phyloP scores from a whole-genome alignment of 2,888 invertebrate genomes.

The Minunthozetes semirufus region DNA sequence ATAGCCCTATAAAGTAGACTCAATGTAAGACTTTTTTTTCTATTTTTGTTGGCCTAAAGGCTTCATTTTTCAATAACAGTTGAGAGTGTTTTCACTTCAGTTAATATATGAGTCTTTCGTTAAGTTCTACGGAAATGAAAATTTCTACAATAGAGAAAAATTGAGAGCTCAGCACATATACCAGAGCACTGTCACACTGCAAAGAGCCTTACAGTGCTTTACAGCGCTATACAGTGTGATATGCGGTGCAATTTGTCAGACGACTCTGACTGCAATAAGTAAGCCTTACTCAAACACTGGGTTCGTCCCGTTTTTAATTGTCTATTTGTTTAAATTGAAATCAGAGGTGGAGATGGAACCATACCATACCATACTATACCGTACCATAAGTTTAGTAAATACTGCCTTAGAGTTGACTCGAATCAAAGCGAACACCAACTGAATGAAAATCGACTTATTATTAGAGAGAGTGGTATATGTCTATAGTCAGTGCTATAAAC shows the following conservation, averaged over 20 bases:
- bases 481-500: conserved; percentile 9
- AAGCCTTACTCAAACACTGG: neutral
- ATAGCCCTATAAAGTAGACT: conserved; percentile 3
- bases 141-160: conserved; percentile 10
- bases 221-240: neutral
- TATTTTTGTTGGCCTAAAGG: conserved; percentile 25
- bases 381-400: neutral
- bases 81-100: conserved; percentile 16
- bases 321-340: neutral
- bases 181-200: neutral
- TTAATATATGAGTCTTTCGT: conserved; percentile 20
- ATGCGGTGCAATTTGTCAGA: neutral
- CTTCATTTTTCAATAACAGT: conserved; percentile 26
- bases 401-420: too few relatives aligned
- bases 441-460: too few relatives aligned
- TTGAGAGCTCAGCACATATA: conserved; percentile 3
- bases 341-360: neutral
- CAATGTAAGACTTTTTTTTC: neutral
- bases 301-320: neutral
- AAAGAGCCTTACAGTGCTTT: neutral
- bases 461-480: neutral
- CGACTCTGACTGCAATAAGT: neutral
- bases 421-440: too few relatives aligned
- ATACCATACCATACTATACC: neutral
- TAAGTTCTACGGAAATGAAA: conserved; percentile 22